Evolutionary conservation across 35 echinoderm and acorn worm species (phyloP).

Genomic region (Ophioderma brevispina): DNA sequence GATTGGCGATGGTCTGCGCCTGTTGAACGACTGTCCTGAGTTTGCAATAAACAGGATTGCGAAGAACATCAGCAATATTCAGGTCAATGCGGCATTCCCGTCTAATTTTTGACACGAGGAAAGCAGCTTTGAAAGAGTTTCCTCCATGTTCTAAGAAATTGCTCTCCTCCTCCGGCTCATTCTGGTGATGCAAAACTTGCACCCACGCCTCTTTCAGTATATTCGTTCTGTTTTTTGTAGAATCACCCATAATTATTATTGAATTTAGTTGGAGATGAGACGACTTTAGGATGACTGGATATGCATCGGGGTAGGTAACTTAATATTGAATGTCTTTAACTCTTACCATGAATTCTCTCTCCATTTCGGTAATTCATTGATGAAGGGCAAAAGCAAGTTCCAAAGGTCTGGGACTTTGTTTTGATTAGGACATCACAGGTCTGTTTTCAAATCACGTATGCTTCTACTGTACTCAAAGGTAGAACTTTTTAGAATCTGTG

Average conservation of each 20-base stretch:
- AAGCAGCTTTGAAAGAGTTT: conserved; percentile 22
- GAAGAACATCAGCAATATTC: neutral
- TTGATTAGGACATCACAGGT: too few species aligned
- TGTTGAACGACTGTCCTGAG: neutral
- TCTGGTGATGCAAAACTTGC: neutral
- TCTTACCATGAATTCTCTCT: neutral
- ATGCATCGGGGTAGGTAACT: neutral
- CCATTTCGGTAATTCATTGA: neutral
- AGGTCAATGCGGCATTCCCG: neutral
- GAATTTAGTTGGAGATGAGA: neutral
- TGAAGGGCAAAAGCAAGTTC: too few species aligned
- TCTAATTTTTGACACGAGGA: neutral
- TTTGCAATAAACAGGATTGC: neutral
- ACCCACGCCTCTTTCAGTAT: neutral
- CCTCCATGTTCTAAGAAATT: conserved; percentile 14
- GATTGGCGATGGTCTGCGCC: neutral
- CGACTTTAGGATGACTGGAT: neutral
- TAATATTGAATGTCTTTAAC: neutral
- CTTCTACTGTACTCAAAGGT: too few species aligned
- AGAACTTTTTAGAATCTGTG: too few species aligned
- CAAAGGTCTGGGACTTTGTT: too few species aligned
- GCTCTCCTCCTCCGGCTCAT: neutral
- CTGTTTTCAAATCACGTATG: too few species aligned
- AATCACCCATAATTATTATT: neutral
- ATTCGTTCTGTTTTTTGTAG: neutral